Percentiles rank a stretch among this genome's conserved stretches.
phyloP scores from a whole-genome alignment of 2,113 vertebrate genomes.

The Pseudopodoces humilis region DNA sequence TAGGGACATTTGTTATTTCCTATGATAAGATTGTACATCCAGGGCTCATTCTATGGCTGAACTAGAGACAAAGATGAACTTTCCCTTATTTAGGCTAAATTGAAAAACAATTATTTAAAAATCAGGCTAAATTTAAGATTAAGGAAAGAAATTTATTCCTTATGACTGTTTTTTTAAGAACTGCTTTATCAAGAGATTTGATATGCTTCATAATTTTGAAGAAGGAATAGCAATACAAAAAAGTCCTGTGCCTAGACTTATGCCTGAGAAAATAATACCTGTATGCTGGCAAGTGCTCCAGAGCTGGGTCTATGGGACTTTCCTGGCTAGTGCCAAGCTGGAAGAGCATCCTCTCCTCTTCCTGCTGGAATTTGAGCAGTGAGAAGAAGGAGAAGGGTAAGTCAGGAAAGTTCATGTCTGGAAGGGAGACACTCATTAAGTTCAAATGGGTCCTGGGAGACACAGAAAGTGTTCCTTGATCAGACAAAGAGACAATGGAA shows the following conservation, averaged over 20 bases:
- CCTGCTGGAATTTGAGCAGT: neutral
- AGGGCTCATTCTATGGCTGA: neutral
- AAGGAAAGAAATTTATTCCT: neutral
- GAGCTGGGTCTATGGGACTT: neutral
- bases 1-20: neutral
- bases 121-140: neutral
- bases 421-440: neutral
- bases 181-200: neutral
- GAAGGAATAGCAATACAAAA: neutral
- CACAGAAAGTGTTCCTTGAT: neutral
- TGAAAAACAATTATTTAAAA: neutral
- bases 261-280: neutral
- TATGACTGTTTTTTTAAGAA: neutral
- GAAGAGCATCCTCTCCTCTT: neutral
- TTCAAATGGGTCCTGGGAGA: neutral
- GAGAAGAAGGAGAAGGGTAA: neutral
- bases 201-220: neutral
- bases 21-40: neutral
- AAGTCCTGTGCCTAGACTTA: neutral
- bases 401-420: too few species aligned
- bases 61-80: neutral
- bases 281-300: neutral
- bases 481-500: neutral
- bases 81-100: neutral
- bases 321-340: neutral